Conservation (phyloP, 2,888 invertebrate genomes). For the Melanargia galathea region DNA sequence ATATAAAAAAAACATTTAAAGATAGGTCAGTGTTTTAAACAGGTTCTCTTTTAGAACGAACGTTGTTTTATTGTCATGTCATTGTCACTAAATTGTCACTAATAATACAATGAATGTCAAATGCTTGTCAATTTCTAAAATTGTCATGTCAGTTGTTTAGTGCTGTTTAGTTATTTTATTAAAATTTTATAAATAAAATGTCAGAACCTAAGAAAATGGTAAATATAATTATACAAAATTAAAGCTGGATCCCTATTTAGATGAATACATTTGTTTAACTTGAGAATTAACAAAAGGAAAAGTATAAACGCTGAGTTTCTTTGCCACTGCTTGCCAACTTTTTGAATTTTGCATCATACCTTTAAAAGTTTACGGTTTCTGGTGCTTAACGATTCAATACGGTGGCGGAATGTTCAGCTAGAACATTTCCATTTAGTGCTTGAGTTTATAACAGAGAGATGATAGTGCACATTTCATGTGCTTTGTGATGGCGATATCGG, state of each 20-base stretch:
- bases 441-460: no score
- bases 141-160: conserved; percentile 54
- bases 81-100: conserved; percentile 38
- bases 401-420: not conserved
- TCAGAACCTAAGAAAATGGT: conserved; percentile 77
- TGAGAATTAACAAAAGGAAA: not conserved
- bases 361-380: conserved; percentile 24
- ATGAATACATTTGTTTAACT: not conserved
- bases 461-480: not conserved
- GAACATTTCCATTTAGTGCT: not conserved
- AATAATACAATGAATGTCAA: conserved; percentile 17
- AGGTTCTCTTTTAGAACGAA: conserved; percentile 35
- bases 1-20: no score
- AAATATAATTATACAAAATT: conserved; percentile 42
- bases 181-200: conserved; percentile 55
- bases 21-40: no score
- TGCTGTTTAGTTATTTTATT: conserved; percentile 55
- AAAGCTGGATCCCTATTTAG: not conserved
- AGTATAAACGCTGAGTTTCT: conserved; percentile 5
- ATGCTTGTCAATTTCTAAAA: conserved; percentile 42
- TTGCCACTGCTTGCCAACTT: conserved; percentile 38
- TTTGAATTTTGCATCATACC: conserved; percentile 50
- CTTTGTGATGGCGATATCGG: not conserved
- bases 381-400: conserved; percentile 21
- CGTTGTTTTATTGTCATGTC: conserved; percentile 49